Evolutionary conservation across 2,797 vertebrate species (phyloP), one percentile per base, ranked within the genome.

Genomic region (Neostethus bicornis): DNA sequence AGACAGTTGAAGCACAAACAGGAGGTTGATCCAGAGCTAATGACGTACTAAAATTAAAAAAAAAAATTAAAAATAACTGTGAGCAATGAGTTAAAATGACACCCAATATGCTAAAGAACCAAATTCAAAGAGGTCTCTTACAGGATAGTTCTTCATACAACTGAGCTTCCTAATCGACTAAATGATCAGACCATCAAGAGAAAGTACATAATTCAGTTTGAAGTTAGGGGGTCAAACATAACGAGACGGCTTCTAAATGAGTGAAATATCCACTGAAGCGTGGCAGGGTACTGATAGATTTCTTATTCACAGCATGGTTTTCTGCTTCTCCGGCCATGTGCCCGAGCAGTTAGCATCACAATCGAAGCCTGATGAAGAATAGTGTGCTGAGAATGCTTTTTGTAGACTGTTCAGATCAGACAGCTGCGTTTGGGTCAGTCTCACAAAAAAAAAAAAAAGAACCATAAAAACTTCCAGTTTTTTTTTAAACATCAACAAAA

Each of bases 101-200:
- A 63, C 34, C n/a, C 48, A 6, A 48, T 31, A 43, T 39, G 19
- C 11, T 14, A 13, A 41, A 55, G 63, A 62, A 47, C 28, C 39
- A 61, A 4, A n/a, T 50, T 66, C 35, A 75, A n/a, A 56, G 56
- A 31, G 56, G 41, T 21, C 39, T 42, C 75, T 73, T 76, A 75
- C 71, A 73, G 34, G 43, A 29, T 38, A 70, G 54, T 42, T 10
- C n/a, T 66, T 62, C 74, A 75, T 74, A 75, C 67, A 81, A 41
- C 53, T 32, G 31, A 68, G 46, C 46, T 37, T 48, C 12, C n/a
- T 31, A 45, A 56, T 23, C 37, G 1, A 31, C 32, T 10, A 35
- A n/a, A 37, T 1, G 16, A 21, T 43, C n/a, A 42, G 48, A 6
- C 21, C 9, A 32, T 37, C n/a, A 41, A 61, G 44, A 20, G 26